Evolutionary conservation across 2,797 vertebrate genomes (phyloP).

Genomic region (Sebastes alutus): DNA sequence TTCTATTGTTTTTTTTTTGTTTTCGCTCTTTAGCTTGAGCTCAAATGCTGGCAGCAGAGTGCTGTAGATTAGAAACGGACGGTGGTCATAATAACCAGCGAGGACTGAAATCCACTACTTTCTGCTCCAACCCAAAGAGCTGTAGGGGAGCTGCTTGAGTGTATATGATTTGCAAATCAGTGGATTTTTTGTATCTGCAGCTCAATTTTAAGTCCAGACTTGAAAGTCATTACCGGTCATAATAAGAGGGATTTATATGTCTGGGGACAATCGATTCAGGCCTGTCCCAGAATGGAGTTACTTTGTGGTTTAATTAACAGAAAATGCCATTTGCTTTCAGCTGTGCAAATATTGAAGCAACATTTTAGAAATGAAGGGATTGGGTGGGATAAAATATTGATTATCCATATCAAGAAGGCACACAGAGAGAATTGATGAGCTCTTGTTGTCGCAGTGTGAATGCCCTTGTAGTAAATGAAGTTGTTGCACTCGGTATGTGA

Average conservation of each 20-base stretch:
- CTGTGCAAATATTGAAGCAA: constrained; percentile 5
- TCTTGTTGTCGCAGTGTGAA: constrained; percentile 1
- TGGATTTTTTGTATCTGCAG: constrained; percentile 2
- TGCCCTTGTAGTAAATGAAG: constrained; percentile 17
- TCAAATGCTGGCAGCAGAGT: constrained; percentile 9
- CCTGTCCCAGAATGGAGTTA: constrained; percentile 7
- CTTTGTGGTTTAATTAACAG: constrained; percentile 22
- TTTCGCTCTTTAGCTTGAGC: constrained; percentile 25
- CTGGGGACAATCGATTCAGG: constrained; percentile 1
- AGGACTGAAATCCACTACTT: constrained; percentile 20
- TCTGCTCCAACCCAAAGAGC: neutral
- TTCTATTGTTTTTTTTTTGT: constrained; percentile 47
- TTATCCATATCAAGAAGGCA: constrained; percentile 25
- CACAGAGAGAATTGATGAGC: neutral
- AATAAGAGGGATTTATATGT: constrained; percentile 35
- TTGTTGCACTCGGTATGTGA: neutral
- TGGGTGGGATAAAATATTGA: constrained; percentile 15
- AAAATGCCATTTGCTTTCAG: neutral
- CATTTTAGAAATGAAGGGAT: constrained; percentile 4
- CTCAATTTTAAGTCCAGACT: neutral
- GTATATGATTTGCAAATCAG: constrained; percentile 1
- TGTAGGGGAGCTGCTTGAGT: neutral
- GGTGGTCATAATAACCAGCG: constrained; percentile 16
- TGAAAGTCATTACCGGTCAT: constrained; percentile 13
- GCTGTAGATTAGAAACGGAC: constrained; percentile 35